Conservation (phyloP, 2,797 vertebrate genomes). For the Synaphobranchus kaupii region DNA sequence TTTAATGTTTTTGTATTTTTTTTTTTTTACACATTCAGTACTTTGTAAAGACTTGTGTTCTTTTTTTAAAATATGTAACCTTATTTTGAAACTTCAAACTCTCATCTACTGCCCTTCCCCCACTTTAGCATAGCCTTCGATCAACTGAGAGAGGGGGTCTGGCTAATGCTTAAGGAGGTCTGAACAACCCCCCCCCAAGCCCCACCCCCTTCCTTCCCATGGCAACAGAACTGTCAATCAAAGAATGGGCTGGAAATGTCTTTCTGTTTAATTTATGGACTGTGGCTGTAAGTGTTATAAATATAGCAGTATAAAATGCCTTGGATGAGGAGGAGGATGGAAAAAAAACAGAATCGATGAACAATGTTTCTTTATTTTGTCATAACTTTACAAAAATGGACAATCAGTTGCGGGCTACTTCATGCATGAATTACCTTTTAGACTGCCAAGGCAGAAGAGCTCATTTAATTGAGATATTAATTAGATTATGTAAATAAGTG, state of each 20-base stretch:
- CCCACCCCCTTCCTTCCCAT: not conserved
- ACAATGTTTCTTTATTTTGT: not conserved
- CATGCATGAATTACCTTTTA: not conserved
- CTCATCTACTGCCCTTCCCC: constrained; percentile 18
- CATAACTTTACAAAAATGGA: not conserved
- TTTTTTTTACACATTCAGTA: not conserved
- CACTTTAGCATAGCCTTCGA: not conserved
- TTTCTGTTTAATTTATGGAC: constrained; percentile 5
- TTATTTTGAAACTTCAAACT: constrained; percentile 4
- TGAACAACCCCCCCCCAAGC: not conserved
- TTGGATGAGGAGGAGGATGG: not conserved
- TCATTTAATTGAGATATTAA: not conserved
- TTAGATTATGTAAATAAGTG: not conserved
- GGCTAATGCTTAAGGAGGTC: constrained; percentile 1
- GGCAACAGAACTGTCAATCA: constrained; percentile 16
- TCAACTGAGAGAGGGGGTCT: not conserved
- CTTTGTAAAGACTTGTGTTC: not conserved
- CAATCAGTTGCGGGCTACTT: not conserved
- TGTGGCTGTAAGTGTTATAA: not conserved
- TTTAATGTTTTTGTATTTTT: not conserved
- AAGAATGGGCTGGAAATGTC: not conserved
- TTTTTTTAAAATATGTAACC: too few species aligned
- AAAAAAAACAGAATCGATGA: not conserved
- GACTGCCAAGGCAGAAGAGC: not conserved
- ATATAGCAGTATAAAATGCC: not conserved